Conservation (phyloP, 2,888 invertebrate genomes). For the Drosophila diplacantha region DNA sequence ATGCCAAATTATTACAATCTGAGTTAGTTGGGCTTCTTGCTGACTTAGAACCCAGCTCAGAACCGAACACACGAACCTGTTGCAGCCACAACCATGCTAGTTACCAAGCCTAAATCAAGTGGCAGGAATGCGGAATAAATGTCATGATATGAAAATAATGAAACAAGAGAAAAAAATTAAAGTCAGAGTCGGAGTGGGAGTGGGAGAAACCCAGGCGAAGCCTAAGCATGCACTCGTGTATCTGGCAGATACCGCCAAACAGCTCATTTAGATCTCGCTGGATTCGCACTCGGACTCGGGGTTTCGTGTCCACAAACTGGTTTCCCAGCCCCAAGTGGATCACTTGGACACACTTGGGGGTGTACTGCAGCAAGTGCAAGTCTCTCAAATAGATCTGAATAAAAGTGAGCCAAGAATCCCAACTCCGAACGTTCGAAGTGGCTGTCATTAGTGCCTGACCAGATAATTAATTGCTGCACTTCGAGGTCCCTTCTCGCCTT, state of each 20-base stretch:
- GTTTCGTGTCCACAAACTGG: constrained; percentile 22
- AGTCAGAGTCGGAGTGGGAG: constrained; percentile 2
- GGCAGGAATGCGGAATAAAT: constrained; percentile 71
- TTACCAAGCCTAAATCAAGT: constrained; percentile 72
- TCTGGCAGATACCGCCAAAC: constrained; percentile 6
- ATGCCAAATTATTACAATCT: background rate
- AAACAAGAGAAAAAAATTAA: constrained; percentile 1
- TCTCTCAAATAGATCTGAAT: background rate
- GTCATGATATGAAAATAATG: constrained; percentile 56
- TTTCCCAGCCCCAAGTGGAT: constrained; percentile 25
- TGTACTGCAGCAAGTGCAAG: constrained; percentile 13
- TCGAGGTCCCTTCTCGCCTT: constrained; percentile 4
- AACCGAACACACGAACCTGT: constrained; percentile 6
- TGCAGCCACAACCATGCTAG: constrained; percentile 16
- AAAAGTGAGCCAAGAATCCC: background rate
- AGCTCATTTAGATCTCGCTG: constrained; percentile 22
- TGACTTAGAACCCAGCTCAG: background rate
- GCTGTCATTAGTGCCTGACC: constrained; percentile 8
- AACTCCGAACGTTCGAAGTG: constrained; percentile 21
- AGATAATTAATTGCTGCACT: constrained; percentile 59
- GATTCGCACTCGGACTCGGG: constrained; percentile 9
- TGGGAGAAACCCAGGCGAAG: constrained; percentile 10
- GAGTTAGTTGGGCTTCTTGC: background rate
- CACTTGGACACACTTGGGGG: constrained; percentile 26
- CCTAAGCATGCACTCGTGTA: constrained; percentile 9